Evolutionary conservation across 2,113 vertebrate genomes (phyloP).

Genomic region (Ginglymostoma cirratum): DNA sequence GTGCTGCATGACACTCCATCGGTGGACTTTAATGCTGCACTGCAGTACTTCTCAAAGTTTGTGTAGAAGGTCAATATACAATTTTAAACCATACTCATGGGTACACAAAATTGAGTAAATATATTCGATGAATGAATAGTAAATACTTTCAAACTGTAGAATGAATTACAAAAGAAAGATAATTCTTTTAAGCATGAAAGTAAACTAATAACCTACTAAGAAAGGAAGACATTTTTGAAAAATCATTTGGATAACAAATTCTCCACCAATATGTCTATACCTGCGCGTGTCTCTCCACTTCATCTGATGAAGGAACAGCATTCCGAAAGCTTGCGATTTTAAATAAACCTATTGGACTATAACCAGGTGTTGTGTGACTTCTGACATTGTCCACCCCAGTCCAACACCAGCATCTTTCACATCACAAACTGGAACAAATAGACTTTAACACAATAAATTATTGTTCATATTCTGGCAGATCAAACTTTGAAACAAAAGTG

Average conservation of each 20-base stretch:
- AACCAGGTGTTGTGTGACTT: too few relatives aligned
- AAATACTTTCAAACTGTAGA: not conserved
- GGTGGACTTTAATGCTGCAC: not conserved
- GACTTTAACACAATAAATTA: not conserved
- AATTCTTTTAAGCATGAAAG: not conserved
- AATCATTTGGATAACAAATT: not conserved
- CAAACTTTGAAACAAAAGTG: not conserved
- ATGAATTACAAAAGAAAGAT: not conserved
- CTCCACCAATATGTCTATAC: too few relatives aligned
- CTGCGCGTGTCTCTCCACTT: too few relatives aligned
- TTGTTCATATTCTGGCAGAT: not conserved
- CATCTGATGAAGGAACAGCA: too few relatives aligned
- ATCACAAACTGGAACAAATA: not conserved
- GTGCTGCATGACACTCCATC: not conserved
- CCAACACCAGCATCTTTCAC: too few relatives aligned
- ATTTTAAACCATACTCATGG: not conserved
- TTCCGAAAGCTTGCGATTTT: too few relatives aligned
- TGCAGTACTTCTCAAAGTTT: not conserved
- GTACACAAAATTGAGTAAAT: too few relatives aligned
- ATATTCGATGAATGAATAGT: not conserved
- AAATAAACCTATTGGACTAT: too few relatives aligned
- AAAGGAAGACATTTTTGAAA: not conserved
- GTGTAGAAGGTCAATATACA: not conserved
- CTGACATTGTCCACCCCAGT: too few relatives aligned
- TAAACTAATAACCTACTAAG: not conserved